Percentiles rank a stretch among this genome's conserved stretches.
phyloP scores from a whole-genome alignment of 2,113 vertebrate species.

The Baryphthengus martii region DNA sequence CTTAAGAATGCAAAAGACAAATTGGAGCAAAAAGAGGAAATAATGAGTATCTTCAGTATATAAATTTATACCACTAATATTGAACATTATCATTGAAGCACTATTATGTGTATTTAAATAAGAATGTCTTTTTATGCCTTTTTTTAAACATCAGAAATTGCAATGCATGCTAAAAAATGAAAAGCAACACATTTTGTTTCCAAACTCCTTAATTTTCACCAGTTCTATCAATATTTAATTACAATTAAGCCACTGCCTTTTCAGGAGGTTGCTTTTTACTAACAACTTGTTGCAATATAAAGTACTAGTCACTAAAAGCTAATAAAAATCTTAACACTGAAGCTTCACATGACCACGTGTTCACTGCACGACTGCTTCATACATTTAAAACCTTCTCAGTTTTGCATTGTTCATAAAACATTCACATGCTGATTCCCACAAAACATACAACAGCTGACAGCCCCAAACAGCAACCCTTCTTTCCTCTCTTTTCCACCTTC shows the following conservation, averaged over 20 bases:
- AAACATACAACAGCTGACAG: background rate
- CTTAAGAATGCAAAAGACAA: background rate
- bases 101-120: background rate
- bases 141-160: background rate
- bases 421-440: background rate
- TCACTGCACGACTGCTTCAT: fast-evolving
- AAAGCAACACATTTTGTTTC: background rate
- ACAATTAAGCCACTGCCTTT: background rate
- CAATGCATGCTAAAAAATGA: background rate
- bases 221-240: background rate
- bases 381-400: background rate
- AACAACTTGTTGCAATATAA: background rate
- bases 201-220: background rate
- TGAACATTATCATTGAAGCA: background rate
- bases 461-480: background rate
- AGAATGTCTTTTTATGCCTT: background rate
- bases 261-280: background rate
- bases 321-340: background rate
- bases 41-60: background rate
- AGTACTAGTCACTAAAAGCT: background rate
- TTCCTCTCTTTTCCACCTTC: background rate
- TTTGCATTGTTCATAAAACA: background rate
- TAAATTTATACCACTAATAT: background rate
- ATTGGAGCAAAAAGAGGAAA: background rate
- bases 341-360: background rate